Evolutionary conservation across 2,113 vertebrate genomes (phyloP).

Genomic region (Leiothrix lutea): DNA sequence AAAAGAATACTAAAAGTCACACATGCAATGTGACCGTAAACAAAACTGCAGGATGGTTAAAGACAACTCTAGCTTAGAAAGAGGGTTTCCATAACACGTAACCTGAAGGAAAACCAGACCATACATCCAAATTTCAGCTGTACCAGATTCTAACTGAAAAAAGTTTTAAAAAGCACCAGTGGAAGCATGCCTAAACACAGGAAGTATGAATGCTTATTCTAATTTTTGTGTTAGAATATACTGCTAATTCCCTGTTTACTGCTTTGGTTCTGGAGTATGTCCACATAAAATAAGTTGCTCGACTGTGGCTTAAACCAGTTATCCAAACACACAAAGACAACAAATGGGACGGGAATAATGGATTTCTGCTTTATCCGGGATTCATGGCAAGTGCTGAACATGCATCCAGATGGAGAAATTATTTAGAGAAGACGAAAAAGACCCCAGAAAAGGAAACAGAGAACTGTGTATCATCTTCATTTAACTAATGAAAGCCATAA

Average conservation of each 20-base stretch:
- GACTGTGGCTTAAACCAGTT: not conserved
- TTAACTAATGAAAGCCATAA: slow-evolving; percentile 59
- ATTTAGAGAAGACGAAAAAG: not conserved
- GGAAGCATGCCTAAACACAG: not conserved
- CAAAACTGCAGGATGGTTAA: not conserved
- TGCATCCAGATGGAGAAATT: slow-evolving; percentile 30
- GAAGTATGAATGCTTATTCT: not conserved
- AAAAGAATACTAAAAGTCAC: not conserved
- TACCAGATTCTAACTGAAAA: not conserved
- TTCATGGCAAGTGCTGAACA: not conserved
- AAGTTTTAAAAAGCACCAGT: not conserved
- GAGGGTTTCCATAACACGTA: not conserved
- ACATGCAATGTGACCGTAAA: not conserved
- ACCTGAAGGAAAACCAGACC: not conserved
- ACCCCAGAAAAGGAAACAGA: not conserved
- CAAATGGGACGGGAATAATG: not conserved
- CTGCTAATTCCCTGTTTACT: not conserved
- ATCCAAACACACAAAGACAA: not conserved
- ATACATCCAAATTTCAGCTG: not conserved
- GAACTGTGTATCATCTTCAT: slow-evolving; percentile 8
- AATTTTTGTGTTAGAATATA: not conserved
- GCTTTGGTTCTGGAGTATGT: not conserved
- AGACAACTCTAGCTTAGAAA: not conserved
- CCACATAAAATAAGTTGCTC: not conserved
- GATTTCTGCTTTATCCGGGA: slow-evolving; percentile 29